A percentile compares a stretch with the other conserved stretches of the same genome.
phyloP scores from a whole-genome alignment of 1,140 invertebrate genomes.

The Caerostris darwini region DNA sequence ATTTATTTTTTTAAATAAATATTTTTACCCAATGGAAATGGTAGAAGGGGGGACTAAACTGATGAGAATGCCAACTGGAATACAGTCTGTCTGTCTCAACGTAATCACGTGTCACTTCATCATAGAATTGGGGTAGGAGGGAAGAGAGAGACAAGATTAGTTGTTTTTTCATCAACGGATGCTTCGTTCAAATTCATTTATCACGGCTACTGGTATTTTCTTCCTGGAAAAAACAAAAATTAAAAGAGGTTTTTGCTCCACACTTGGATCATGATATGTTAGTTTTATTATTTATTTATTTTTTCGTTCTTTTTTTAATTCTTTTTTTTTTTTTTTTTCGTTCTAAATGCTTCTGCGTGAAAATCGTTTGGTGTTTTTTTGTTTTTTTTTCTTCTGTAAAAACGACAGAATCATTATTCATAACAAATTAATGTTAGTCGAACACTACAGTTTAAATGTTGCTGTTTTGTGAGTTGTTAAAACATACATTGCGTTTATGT shows the following conservation, averaged over 20 bases:
- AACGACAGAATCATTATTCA: slow-evolving; percentile 27
- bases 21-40: neutral
- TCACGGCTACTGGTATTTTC: slow-evolving; percentile 37
- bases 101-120: slow-evolving; percentile 41
- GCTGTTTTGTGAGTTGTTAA: neutral
- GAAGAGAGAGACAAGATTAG: neutral
- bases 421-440: slow-evolving; percentile 33
- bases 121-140: neutral
- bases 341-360: neutral
- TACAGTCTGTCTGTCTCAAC: slow-evolving; percentile 30
- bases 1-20: neutral
- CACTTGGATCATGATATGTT: neutral
- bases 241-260: neutral
- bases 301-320: neutral
- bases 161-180: neutral
- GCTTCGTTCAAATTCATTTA: slow-evolving; percentile 25
- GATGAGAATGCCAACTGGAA: slow-evolving; percentile 53
- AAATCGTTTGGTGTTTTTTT: neutral
- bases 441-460: neutral
- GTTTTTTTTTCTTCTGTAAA: neutral
- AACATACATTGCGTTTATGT: neutral
- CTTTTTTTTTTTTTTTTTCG: neutral
- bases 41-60: neutral
- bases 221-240: slow-evolving; percentile 43
- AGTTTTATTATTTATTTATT: neutral